These are phyloP conservation scores for Dendrolimus houi DNA, from an alignment of 2,888 invertebrate species.

Conservation along the genomic window DNA sequence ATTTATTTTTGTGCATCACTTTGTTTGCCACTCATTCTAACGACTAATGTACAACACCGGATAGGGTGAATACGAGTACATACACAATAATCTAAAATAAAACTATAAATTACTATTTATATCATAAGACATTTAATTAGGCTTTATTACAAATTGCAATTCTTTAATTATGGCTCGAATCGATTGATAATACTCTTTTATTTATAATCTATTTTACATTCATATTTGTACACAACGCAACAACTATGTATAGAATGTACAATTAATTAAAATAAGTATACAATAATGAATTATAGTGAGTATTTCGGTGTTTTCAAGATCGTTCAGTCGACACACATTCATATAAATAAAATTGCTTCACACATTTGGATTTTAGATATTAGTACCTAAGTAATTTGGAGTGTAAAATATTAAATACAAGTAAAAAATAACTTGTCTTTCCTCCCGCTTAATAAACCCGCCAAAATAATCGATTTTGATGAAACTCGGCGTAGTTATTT, in stretches of 20 bases:
- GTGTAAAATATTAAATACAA: too few relatives aligned
- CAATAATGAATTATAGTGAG: constrained; percentile 6
- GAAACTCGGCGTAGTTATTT: too few relatives aligned
- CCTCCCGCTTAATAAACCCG: too few relatives aligned
- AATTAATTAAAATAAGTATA: constrained; percentile 20
- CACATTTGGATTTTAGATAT: too few relatives aligned
- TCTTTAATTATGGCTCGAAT: constrained; percentile 61
- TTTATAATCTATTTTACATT: constrained; percentile 28
- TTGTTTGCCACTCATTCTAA: constrained; percentile 55
- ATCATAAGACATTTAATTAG: constrained; percentile 73
- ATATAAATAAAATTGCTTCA: not conserved
- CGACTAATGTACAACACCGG: constrained; percentile 60
- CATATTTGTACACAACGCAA: constrained; percentile 30
- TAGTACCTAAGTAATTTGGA: too few relatives aligned
- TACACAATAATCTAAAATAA: constrained; percentile 42
- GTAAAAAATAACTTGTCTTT: too few relatives aligned
- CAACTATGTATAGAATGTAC: constrained; percentile 20
- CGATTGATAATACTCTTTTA: constrained; percentile 32
- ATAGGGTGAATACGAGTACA: constrained; percentile 41
- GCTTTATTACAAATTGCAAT: constrained; percentile 47
- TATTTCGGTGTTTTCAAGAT: constrained; percentile 1
- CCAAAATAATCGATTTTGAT: too few relatives aligned
- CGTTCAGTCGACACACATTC: not conserved
- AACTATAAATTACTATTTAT: constrained; percentile 34
- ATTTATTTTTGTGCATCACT: constrained; percentile 62